These are phyloP conservation scores for Vultur gryphus DNA, from an alignment of 2,797 vertebrate species.

Conservation along the genomic window DNA sequence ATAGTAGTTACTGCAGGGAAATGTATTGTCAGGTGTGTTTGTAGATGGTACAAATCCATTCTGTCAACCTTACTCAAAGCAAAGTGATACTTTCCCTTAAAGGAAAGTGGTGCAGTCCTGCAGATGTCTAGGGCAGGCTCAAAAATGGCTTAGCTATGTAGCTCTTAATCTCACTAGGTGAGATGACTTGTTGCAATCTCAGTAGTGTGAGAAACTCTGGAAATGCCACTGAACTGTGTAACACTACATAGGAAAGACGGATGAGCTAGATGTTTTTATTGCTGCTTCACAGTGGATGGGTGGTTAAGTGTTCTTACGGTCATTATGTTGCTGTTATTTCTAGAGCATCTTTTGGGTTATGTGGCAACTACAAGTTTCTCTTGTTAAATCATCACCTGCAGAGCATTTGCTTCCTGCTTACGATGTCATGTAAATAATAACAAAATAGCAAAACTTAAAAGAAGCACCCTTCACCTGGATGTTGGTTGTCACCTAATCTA, in stretches of 20 bases:
- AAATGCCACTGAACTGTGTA: neutral
- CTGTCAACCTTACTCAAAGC: neutral
- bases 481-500: neutral
- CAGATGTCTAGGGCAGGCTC: neutral
- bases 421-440: neutral
- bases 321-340: neutral
- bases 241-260: neutral
- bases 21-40: neutral
- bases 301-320: neutral
- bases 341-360: neutral
- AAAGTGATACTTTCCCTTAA: neutral
- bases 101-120: neutral
- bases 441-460: neutral
- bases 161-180: neutral
- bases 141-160: neutral
- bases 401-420: neutral
- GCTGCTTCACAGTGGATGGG: neutral
- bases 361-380: neutral
- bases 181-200: neutral
- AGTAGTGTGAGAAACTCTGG: neutral
- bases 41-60: neutral
- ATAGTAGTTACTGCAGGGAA: neutral
- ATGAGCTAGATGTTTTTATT: neutral
- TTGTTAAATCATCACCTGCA: neutral
- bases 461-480: neutral